Conservation (phyloP, 2,888 invertebrate genomes). For the Platycheirus rosarum region DNA sequence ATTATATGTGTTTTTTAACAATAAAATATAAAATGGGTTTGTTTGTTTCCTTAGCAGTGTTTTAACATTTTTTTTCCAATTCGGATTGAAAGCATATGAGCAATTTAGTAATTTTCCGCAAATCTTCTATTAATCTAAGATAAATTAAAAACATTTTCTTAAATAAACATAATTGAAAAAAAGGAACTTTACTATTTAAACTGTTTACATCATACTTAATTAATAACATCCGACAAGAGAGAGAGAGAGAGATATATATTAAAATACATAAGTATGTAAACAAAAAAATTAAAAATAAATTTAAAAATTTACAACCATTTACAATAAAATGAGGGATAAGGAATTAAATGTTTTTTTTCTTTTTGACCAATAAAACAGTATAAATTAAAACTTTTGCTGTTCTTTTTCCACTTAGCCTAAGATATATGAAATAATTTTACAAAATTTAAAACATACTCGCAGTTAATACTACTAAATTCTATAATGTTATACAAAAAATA, state of each 20-base stretch:
- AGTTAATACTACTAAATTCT: constrained; percentile 21
- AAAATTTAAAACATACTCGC: constrained; percentile 40
- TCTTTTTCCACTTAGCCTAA: constrained; percentile 7
- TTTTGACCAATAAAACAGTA: constrained; percentile 3
- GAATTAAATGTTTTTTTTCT: constrained; percentile 5
- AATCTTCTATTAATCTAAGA: no score
- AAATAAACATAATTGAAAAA: neutral
- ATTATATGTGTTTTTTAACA: no score
- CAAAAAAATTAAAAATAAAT: constrained; percentile 58
- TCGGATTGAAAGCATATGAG: no score
- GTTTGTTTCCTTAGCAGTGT: no score
- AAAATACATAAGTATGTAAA: constrained; percentile 37
- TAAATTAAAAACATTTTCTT: no score
- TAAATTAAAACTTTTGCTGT: constrained; percentile 31
- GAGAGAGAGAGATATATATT: neutral
- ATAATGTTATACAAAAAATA: constrained; percentile 17
- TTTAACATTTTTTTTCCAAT: no score
- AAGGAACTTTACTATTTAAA: neutral
- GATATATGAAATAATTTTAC: constrained; percentile 14
- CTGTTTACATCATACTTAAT: no score
- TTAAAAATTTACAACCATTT: constrained; percentile 65
- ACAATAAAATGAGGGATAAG: constrained; percentile 17
- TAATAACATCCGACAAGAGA: neutral
- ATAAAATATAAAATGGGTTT: no score
- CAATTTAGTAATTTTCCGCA: no score